Evolutionary conservation across 2,888 invertebrate genomes (phyloP).

Genomic region (Pachycephus smyrnensis): DNA sequence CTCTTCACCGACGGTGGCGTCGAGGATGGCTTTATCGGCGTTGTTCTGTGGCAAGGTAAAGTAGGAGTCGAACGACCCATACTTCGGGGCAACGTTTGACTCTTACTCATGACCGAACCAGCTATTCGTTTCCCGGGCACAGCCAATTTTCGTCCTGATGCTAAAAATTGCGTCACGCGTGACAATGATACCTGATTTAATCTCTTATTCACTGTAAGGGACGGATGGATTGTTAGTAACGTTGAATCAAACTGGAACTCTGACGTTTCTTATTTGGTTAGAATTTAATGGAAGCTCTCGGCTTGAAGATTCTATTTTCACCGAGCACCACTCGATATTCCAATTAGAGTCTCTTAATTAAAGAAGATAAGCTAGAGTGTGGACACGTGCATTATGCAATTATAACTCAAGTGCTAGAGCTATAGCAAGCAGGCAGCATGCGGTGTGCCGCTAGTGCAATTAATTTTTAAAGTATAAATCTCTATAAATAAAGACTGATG

Average conservation of each 20-base stretch:
- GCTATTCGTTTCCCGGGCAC: conserved; percentile 78
- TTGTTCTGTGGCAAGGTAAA: conserved; percentile 70
- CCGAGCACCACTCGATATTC: background rate
- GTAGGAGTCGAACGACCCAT: conserved; percentile 77
- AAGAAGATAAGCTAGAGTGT: background rate
- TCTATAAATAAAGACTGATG: background rate
- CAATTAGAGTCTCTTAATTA: background rate
- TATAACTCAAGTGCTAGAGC: background rate
- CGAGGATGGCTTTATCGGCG: conserved; percentile 77
- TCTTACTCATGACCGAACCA: conserved; percentile 80
- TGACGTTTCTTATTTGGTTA: background rate
- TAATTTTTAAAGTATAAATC: background rate
- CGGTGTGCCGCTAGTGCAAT: background rate
- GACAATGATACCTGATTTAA: background rate
- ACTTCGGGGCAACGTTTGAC: conserved; percentile 87
- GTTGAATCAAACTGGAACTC: background rate
- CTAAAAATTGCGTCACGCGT: conserved; percentile 62
- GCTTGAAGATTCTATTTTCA: background rate
- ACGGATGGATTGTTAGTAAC: background rate
- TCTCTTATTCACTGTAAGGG: background rate
- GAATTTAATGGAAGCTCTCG: background rate
- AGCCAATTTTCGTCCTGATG: conserved; percentile 84
- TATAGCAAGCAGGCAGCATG: background rate
- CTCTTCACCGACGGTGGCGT: conserved; percentile 90
- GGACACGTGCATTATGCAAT: background rate